Conservation (phyloP, 1,140 invertebrate genomes). For the Homalodisca vitripennis region DNA sequence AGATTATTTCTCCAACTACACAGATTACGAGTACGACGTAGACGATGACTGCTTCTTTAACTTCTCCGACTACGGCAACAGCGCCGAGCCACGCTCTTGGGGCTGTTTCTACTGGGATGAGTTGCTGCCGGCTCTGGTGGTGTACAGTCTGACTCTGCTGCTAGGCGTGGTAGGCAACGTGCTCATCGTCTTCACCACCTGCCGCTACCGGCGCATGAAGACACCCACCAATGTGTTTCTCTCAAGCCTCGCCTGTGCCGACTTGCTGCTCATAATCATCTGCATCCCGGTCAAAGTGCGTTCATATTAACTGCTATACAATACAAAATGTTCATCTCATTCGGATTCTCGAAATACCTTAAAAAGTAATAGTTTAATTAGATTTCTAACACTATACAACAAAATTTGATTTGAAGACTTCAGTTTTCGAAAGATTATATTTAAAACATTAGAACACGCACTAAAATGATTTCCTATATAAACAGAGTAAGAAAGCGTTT, state of each 20-base stretch:
- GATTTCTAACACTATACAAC: no score
- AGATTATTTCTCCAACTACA: background rate
- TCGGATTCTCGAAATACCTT: no score
- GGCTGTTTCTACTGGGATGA: conserved; percentile 47
- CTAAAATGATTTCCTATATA: no score
- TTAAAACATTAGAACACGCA: no score
- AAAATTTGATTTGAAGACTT: no score
- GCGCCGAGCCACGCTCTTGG: background rate
- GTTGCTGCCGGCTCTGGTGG: conserved; percentile 49
- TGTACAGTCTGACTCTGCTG: conserved; percentile 53
- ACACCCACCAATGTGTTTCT: conserved; percentile 68
- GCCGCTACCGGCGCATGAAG: conserved; percentile 41
- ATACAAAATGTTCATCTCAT: no score
- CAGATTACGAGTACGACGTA: background rate
- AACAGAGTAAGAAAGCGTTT: no score
- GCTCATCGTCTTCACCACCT: conserved; percentile 55
- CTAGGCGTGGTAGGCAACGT: conserved; percentile 54
- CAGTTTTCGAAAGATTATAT: no score
- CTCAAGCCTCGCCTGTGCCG: conserved; percentile 66
- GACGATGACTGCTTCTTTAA: background rate
- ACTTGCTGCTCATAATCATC: conserved; percentile 67
- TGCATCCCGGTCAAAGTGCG: conserved; percentile 74
- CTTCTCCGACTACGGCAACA: background rate
- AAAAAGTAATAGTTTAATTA: no score
- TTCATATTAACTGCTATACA: no score